Conservation (phyloP, 2,113 vertebrate species). For the Saccopteryx bilineata region DNA sequence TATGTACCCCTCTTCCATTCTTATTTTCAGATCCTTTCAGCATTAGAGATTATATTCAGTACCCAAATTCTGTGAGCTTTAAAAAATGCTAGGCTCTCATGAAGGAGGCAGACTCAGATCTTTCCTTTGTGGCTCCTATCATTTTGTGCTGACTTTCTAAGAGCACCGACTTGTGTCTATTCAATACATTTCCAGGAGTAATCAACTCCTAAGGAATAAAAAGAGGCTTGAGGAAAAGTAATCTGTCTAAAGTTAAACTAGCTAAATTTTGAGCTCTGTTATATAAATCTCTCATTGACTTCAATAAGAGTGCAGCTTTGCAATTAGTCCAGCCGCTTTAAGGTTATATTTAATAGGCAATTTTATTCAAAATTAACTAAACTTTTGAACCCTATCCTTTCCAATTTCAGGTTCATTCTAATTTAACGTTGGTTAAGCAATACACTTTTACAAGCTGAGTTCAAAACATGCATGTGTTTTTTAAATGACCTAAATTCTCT, state of each 20-base stretch:
- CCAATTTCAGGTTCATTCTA: conserved; percentile 53
- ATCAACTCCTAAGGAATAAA: conserved; percentile 66
- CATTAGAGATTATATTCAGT: conserved; percentile 62
- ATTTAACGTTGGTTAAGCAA: conserved; percentile 67
- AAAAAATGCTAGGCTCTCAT: conserved; percentile 43
- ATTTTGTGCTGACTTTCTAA: conserved; percentile 68
- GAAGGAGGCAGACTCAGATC: conserved; percentile 47
- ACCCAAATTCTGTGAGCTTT: conserved; percentile 71
- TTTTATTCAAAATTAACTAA: conserved; percentile 71
- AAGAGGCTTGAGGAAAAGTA: conserved; percentile 46
- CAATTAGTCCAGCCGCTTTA: conserved; percentile 24
- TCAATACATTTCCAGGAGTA: conserved; percentile 68
- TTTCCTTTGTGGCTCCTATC: conserved; percentile 55
- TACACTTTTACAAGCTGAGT: conserved; percentile 70
- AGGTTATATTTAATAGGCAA: conserved; percentile 65
- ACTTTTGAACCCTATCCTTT: conserved; percentile 72
- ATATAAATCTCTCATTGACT: conserved; percentile 42
- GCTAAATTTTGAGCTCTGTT: conserved; percentile 61
- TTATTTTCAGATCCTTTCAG: conserved; percentile 70
- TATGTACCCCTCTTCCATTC: conserved; percentile 41
- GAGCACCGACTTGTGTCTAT: conserved; percentile 70
- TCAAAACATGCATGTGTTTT: conserved; percentile 69
- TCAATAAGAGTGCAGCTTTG: conserved; percentile 12
- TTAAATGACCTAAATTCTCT: conserved; percentile 77
- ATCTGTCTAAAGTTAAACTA: conserved; percentile 71